A percentile compares a stretch with the other conserved stretches of the same genome.
Evolutionary conservation across 2,797 vertebrate species (phyloP).

Genomic region (Myotis findleyi): DNA sequence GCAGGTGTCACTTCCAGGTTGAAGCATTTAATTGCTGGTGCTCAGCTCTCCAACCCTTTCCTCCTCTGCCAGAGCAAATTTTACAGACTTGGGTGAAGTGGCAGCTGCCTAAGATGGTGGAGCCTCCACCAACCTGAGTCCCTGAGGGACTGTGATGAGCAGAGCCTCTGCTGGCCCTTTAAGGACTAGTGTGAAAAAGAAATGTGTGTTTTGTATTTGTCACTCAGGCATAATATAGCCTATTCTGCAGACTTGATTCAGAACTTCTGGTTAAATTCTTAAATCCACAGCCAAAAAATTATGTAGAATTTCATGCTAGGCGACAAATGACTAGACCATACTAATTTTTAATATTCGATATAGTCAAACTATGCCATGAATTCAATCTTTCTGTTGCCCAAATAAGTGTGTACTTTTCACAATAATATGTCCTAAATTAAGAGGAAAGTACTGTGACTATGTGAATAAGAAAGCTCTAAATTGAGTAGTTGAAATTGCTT

Average conservation of each 20-base stretch:
- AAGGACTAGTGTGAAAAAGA: background rate
- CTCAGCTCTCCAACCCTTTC: background rate
- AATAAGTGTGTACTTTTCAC: background rate
- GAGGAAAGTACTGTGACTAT: background rate
- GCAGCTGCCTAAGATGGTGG: background rate
- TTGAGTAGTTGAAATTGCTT: background rate
- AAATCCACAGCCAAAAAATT: background rate
- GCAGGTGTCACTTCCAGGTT: background rate
- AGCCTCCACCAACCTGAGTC: background rate
- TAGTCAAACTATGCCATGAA: background rate
- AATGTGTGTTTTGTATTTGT: background rate
- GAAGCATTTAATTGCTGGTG: background rate
- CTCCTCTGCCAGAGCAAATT: background rate
- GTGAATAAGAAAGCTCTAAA: slow-evolving; percentile 23
- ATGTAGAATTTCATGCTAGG: background rate
- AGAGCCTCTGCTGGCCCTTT: background rate
- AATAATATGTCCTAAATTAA: background rate
- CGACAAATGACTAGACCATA: background rate
- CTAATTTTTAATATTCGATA: background rate
- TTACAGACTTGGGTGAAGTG: background rate
- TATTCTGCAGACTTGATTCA: background rate
- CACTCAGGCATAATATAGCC: background rate
- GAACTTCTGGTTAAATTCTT: background rate
- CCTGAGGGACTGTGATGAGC: background rate
- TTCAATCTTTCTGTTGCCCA: background rate